Percentiles rank a stretch among this genome's conserved stretches.
phyloP scores from a whole-genome alignment of 2,113 vertebrate species.

The Ptyas mucosa region DNA sequence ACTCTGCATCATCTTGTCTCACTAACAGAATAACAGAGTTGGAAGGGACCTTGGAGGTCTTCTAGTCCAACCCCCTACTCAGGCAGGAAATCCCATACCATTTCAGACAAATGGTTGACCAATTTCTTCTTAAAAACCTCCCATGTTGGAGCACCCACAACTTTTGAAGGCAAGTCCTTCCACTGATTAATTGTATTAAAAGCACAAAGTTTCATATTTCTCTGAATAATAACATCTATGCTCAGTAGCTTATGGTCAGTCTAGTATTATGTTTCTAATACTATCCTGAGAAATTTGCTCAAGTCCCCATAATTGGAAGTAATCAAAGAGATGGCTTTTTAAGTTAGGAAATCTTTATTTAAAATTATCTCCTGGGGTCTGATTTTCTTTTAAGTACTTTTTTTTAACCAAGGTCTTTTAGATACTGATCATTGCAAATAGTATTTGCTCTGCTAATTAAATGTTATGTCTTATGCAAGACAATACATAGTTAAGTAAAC shows the following conservation, averaged over 20 bases:
- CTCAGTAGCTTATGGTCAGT: not conserved
- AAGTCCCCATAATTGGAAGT: not conserved
- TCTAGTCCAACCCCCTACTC: too few species aligned
- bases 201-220: not conserved
- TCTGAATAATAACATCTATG: not conserved
- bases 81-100: too few species aligned
- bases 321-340: not conserved
- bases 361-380: not conserved
- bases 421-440: not conserved
- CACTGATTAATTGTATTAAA: too few species aligned
- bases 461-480: not conserved
- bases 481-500: not conserved
- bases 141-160: too few species aligned
- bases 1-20: not conserved
- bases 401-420: not conserved
- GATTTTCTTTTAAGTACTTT: not conserved
- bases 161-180: too few species aligned
- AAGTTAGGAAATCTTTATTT: not conserved
- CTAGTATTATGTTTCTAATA: not conserved
- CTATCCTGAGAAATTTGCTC: not conserved
- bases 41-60: too few species aligned
- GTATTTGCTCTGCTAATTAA: not conserved
- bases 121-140: too few species aligned
- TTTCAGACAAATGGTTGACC: too few species aligned
- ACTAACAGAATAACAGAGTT: too few species aligned